Percentiles rank a stretch among this genome's conserved stretches.
phyloP scores from a whole-genome alignment of 1,140 invertebrate species.

The Ephestia elutella region DNA sequence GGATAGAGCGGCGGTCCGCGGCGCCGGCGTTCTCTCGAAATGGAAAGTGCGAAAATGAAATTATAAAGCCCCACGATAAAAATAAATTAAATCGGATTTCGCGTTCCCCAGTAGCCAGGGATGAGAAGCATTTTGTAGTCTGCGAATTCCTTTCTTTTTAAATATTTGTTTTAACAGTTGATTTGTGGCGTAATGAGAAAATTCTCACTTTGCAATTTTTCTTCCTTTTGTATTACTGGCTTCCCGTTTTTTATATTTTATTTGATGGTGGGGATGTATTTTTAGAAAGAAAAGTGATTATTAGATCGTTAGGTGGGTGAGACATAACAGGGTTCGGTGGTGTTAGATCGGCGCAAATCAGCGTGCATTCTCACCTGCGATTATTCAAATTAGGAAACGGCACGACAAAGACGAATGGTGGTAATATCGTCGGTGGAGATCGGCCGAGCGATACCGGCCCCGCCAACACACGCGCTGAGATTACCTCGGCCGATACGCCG shows the following conservation, averaged over 20 bases:
- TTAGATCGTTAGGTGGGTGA: neutral
- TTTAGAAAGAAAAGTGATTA: conserved; percentile 4
- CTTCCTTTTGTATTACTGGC: conserved; percentile 31
- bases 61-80: conserved; percentile 74
- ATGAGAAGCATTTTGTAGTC: conserved; percentile 65
- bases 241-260: conserved; percentile 24
- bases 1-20: conserved; percentile 68
- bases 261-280: neutral
- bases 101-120: conserved; percentile 68
- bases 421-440: conserved; percentile 63
- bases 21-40: conserved; percentile 68
- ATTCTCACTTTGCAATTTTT: conserved; percentile 60
- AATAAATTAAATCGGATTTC: conserved; percentile 75
- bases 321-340: conserved; percentile 10
- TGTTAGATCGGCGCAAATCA: conserved; percentile 37
- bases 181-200: conserved; percentile 68
- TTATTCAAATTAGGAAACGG: conserved; percentile 71
- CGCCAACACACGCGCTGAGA: conserved; percentile 61
- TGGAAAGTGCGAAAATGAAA: conserved; percentile 75
- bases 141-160: conserved; percentile 66
- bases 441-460: conserved; percentile 53
- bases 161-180: conserved; percentile 72
- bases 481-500: conserved; percentile 51
- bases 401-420: conserved; percentile 72
- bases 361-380: conserved; percentile 66